phyloP scores from a whole-genome alignment of 2,888 invertebrate species.

The Euzophera pinguis region DNA sequence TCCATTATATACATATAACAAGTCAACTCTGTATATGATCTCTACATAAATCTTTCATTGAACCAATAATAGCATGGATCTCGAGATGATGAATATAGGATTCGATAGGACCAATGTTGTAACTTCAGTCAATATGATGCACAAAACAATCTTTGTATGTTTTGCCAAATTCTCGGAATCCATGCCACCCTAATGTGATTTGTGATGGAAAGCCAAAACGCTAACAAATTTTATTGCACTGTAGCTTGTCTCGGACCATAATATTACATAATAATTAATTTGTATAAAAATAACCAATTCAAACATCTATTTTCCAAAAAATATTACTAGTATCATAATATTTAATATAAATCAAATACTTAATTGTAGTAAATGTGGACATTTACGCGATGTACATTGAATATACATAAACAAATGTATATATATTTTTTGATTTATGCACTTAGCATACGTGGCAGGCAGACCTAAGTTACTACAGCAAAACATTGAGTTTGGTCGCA shows the following conservation, averaged over 20 bases:
- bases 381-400: constrained; percentile 31
- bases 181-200: constrained; percentile 10
- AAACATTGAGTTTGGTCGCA: constrained; percentile 37
- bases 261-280: constrained; percentile 15
- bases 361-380: constrained; percentile 8
- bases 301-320: constrained; percentile 12
- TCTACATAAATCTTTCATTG: constrained; percentile 27
- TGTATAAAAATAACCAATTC: constrained; percentile 22
- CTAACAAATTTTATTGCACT: constrained; percentile 30
- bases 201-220: not conserved
- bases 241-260: constrained; percentile 16
- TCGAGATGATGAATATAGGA: not conserved
- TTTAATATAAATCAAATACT: constrained; percentile 6
- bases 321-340: constrained; percentile 10
- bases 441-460: constrained; percentile 35
- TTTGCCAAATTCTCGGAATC: not conserved
- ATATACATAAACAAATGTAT: constrained; percentile 39
- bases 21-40: constrained; percentile 36
- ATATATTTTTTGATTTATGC: constrained; percentile 30
- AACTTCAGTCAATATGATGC: not conserved
- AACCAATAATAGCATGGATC: not conserved
- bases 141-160: not conserved
- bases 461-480: constrained; percentile 24
- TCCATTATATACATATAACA: constrained; percentile 75
- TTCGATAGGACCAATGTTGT: no score